Evolutionary conservation across 2,888 invertebrate species (phyloP), one percentile per base, ranked within the genome.

Genomic region (Leptopterna dolabrata): DNA sequence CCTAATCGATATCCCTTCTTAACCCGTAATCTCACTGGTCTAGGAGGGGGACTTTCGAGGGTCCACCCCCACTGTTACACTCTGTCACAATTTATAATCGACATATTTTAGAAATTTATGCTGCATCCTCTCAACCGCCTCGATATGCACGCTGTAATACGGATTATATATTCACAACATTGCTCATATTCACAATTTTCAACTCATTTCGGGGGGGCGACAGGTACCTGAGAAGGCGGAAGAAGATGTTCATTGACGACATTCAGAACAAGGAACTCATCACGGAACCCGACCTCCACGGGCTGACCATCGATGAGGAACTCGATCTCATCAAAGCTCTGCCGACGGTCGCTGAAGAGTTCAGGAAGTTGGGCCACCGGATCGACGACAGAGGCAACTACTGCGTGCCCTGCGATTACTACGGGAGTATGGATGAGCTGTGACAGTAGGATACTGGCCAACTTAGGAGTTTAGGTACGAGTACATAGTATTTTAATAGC

Each of bases 321-420:
- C 16, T 85, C 16, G 63, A 85, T n/a, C 29, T 85, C 19, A 47
- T 85, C 45, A 85, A 27, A 27, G 85, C 85, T 29, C 47, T 73
- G 11, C 85, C 85, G 29, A 14, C 30, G 0, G 27, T 76, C 29
- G 19, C 27, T 30, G 45, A 41, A 29, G 76, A 73, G 1, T 73
- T 27, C 27, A 41, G 47, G 19, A 47, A 45, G 16, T 55, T 85
- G 76, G 45, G 45, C 19, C 71, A 85, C 45, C 24, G 73, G 27
- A 71, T 73, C 51, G 85, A 85, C 16, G 24, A 30, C 19, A 51
- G 29, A 24, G 19, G 19, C 1, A 16, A 73, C 16, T 14, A 45
- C 19, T 85, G 85, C 47, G 73, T 73, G 14, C 85, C 85, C 0
- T 85, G 85, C 47, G 85, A 85, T n/a, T 85, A 81, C 19, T 63